These are phyloP conservation scores for Euleptes europaea DNA, from an alignment of 2,113 vertebrate genomes.

Conservation along the genomic window DNA sequence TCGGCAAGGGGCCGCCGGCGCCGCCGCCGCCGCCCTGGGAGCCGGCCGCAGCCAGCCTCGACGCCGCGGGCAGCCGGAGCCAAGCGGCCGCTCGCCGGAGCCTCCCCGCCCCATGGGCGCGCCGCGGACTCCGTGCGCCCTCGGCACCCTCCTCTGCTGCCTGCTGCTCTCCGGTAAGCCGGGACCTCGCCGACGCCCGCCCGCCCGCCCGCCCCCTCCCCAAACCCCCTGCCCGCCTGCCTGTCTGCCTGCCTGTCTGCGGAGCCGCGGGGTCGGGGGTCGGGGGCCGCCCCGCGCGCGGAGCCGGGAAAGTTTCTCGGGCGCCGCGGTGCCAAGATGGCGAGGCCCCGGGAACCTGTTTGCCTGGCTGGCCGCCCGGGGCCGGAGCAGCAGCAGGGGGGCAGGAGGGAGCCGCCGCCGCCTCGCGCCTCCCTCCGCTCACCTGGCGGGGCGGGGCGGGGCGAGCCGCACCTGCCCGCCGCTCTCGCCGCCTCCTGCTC, in stretches of 20 bases:
- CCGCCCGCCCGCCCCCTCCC: background rate
- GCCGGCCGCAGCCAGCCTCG: no score
- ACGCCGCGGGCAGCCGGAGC: background rate
- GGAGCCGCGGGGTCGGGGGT: rapidly evolving
- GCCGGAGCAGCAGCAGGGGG: no score
- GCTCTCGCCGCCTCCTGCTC: no score
- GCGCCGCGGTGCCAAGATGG: background rate
- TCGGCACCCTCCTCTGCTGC: background rate
- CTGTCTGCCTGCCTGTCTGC: background rate
- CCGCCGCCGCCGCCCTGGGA: background rate
- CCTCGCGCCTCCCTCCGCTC: background rate
- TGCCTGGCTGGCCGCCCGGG: conserved; percentile 1
- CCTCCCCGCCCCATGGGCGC: conserved; percentile 12
- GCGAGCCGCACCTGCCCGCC: no score
- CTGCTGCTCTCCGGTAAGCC: conserved; percentile 6
- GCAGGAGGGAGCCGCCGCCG: background rate
- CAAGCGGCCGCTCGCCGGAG: background rate
- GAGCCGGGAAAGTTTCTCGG: background rate
- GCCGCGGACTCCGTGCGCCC: background rate
- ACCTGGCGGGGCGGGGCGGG: background rate
- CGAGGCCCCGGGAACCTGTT: background rate
- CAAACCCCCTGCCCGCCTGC: background rate
- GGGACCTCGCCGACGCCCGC: background rate
- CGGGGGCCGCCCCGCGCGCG: background rate
- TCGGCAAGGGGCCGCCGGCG: background rate